Base-by-base conservation (phyloP, 2,888 invertebrate genomes). In the Aphrophora alni region DNA sequence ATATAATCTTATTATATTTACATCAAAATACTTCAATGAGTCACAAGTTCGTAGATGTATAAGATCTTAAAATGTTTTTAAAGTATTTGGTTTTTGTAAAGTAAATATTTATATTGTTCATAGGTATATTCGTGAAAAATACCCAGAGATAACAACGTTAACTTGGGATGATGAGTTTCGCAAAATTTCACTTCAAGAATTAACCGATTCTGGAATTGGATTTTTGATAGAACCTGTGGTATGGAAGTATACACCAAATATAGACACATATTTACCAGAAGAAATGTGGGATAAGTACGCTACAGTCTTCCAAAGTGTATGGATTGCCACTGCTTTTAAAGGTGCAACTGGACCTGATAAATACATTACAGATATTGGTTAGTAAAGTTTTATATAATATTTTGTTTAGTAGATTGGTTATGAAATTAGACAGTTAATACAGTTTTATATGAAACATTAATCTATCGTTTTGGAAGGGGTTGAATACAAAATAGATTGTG, bases 81-180 rank as follows among this genome's bases (percentile, higher is more conserved):
- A n/a, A n/a, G n/a, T n/a, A n/a, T n/a, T n/a, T n/a, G n/a, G 33
- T 33, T 3, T 33, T 5, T 33, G 33, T 33, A 3, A 33, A 33
- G 5, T 33, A 8, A 33, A 33, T 33, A 33, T 33, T 33, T 33
- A 33, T 33, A 33, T 8, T 8, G 33, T 33, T 33, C 8, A 38
- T 75, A 87, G 86, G 12, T 88, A 90, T 51, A 88, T 93, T 0
- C 89, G 88, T 80, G 85, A 86, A 14, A 87, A 89, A 1, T 90
- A 90, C 85, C 90, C 92, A 0, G 84, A 88, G 0, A 87, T 93
- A 0, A 91, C 89, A 2, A 88, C 93, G 5, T 89, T 96, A 17
- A 93, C 95, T 87, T 96, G 96, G 96, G 95, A 96, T 85, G 96
- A 97, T 86, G 94, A 95, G 91, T 90, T 96, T 78, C 89, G 95